A percentile compares a stretch with the other conserved stretches of the same genome.
phyloP scores from a whole-genome alignment of 1,140 invertebrate species.

The Papilio helenus region DNA sequence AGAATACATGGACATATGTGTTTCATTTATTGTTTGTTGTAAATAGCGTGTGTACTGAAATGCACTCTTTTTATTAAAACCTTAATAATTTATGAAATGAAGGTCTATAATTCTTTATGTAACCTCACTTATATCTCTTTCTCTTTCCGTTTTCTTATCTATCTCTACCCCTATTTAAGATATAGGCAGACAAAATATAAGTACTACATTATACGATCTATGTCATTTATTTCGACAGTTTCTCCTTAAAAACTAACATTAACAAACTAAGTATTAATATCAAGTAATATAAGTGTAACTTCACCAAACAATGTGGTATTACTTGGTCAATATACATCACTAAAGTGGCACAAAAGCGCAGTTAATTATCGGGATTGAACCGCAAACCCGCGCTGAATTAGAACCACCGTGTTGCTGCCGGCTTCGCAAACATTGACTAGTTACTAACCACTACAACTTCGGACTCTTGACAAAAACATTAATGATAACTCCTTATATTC shows the following conservation, averaged over 20 bases:
- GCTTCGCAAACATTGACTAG: conserved; percentile 34
- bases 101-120: neutral
- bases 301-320: conserved; percentile 11
- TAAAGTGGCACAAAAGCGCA: conserved; percentile 38
- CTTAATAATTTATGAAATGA: neutral
- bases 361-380: conserved; percentile 50
- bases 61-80: neutral
- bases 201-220: no score
- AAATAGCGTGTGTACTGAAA: neutral
- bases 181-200: no score
- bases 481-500: no score
- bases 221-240: no score
- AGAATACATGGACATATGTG: neutral
- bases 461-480: neutral
- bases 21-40: no score
- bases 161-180: neutral
- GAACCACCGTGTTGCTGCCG: conserved; percentile 34
- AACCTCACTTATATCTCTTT: neutral
- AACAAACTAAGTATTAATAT: no score
- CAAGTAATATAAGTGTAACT: neutral
- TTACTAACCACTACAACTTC: neutral
- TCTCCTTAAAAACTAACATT: no score
- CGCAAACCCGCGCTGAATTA: conserved; percentile 45
- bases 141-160: neutral
- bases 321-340: conserved; percentile 17